Evolutionary conservation across 2,797 vertebrate genomes (phyloP).

Genomic region (Kryptolebias ocellatus): DNA sequence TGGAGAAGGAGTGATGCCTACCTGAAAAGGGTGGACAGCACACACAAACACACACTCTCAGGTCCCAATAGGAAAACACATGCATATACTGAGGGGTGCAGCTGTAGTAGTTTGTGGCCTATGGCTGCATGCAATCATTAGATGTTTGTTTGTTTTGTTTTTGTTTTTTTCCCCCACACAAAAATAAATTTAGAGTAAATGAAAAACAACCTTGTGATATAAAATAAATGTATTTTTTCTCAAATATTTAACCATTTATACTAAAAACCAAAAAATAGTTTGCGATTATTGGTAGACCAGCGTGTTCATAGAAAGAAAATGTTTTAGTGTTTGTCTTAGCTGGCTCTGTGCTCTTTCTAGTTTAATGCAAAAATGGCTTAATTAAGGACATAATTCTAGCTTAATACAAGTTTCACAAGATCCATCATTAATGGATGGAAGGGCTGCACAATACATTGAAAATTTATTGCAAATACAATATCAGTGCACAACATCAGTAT

Average conservation of each 20-base stretch:
- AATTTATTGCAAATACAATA: too few relatives aligned
- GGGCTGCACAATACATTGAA: too few relatives aligned
- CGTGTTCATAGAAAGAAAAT: too few relatives aligned
- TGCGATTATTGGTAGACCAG: background rate
- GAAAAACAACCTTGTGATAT: constrained; percentile 38
- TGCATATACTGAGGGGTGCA: constrained; percentile 41
- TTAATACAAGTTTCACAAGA: too few relatives aligned
- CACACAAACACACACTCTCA: constrained; percentile 7
- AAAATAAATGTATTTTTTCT: background rate
- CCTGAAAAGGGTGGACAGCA: constrained; percentile 55
- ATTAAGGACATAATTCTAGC: too few relatives aligned
- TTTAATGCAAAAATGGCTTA: too few relatives aligned
- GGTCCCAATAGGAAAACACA: constrained; percentile 34
- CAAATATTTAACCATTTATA: background rate
- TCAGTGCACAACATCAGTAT: too few relatives aligned
- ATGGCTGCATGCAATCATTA: constrained; percentile 70
- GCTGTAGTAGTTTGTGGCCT: constrained; percentile 61
- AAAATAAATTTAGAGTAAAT: constrained; percentile 60
- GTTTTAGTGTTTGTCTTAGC: too few relatives aligned
- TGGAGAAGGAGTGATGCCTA: constrained; percentile 56
- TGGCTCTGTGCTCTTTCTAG: too few relatives aligned
- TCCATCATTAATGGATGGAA: too few relatives aligned
- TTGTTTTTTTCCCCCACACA: background rate
- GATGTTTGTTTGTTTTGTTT: constrained; percentile 1
- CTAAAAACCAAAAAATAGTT: background rate